phyloP scores from a whole-genome alignment of 2,797 vertebrate genomes.

The Agapornis canus region DNA sequence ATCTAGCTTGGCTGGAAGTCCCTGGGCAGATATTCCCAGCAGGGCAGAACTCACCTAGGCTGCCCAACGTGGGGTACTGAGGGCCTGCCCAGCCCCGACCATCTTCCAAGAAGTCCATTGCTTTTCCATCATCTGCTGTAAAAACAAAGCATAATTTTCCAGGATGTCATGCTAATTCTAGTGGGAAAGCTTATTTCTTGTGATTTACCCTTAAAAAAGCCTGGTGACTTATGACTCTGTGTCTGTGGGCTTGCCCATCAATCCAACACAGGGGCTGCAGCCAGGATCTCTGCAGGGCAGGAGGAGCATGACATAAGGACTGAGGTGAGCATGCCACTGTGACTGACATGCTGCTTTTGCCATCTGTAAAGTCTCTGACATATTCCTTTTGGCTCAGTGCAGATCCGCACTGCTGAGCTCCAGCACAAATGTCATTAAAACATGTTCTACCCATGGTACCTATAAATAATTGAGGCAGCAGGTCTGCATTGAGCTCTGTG shows the following conservation, averaged over 20 bases:
- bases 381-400: constrained; percentile 2
- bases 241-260: constrained; percentile 2
- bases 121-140: not conserved
- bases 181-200: constrained; percentile 58
- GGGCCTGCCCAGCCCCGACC: not conserved
- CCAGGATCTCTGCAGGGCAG: not conserved
- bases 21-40: not conserved
- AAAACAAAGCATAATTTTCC: constrained; percentile 53
- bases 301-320: not conserved
- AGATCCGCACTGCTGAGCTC: constrained; percentile 5
- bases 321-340: not conserved
- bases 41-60: not conserved
- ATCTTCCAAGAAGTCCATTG: not conserved
- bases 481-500: not conserved
- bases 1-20: not conserved
- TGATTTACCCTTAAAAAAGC: constrained; percentile 45
- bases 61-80: not conserved
- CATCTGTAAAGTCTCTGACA: constrained; percentile 14
- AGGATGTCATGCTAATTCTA: constrained; percentile 62
- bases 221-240: not conserved
- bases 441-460: constrained; percentile 53
- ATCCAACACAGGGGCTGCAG: not conserved
- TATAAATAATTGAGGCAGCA: constrained; percentile 63
- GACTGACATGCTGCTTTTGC: constrained; percentile 20
- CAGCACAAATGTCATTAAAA: constrained; percentile 46